Conservation (phyloP, 2,797 vertebrate species). For the Syngnathus acus region DNA sequence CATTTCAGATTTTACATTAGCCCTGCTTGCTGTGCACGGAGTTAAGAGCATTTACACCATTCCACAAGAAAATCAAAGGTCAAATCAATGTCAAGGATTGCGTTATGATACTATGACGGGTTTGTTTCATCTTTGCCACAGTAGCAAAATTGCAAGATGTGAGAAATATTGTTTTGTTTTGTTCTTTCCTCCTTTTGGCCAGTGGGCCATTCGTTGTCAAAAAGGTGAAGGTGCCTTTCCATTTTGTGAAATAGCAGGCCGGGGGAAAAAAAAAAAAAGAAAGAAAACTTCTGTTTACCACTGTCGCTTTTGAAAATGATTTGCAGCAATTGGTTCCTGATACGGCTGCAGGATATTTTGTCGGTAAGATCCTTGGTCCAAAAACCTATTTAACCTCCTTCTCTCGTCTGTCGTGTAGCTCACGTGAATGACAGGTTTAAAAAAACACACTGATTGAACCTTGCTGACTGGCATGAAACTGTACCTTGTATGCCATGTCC, state of each 20-base stretch:
- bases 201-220: slow-evolving; percentile 22
- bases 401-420: slow-evolving; percentile 11
- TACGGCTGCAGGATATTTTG: slow-evolving; percentile 62
- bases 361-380: slow-evolving; percentile 47
- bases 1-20: slow-evolving; percentile 70
- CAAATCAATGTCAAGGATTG: slow-evolving; percentile 15
- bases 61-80: slow-evolving; percentile 48
- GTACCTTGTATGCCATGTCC: slow-evolving; percentile 23
- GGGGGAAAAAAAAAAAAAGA: slow-evolving; percentile 14
- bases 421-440: slow-evolving; percentile 38
- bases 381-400: slow-evolving; percentile 41
- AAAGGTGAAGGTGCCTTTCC: slow-evolving; percentile 53
- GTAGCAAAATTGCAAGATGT: slow-evolving; percentile 20
- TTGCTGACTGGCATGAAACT: slow-evolving; percentile 22
- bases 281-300: slow-evolving; percentile 41
- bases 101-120: neutral
- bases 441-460: slow-evolving; percentile 44
- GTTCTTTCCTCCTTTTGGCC: slow-evolving; percentile 27
- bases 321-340: slow-evolving; percentile 62
- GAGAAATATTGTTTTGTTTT: slow-evolving; percentile 18
- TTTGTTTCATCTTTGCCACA: slow-evolving; percentile 21
- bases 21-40: slow-evolving; percentile 46
- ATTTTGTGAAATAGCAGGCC: slow-evolving; percentile 42
- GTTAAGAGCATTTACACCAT: slow-evolving; percentile 56
- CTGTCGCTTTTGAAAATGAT: slow-evolving; percentile 66